phyloP scores from a whole-genome alignment of 2,888 invertebrate species.

The Trypoxylon attenuatum region DNA sequence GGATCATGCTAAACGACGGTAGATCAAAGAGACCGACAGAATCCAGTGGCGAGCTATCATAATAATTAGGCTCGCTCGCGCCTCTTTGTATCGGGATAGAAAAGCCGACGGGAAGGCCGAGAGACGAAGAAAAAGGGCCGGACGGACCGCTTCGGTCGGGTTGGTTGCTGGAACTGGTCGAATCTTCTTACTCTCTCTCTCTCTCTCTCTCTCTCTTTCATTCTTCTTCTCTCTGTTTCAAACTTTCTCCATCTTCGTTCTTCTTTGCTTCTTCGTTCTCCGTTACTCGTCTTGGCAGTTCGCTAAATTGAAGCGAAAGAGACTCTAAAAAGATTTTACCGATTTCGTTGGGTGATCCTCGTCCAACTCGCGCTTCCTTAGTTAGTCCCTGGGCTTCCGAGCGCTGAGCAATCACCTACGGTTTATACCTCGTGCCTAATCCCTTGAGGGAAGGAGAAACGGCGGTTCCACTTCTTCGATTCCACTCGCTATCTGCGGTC shows the following conservation, averaged over 20 bases:
- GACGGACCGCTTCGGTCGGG: conserved; percentile 26
- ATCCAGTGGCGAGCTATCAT: conserved; percentile 74
- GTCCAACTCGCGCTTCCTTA: conserved; percentile 18
- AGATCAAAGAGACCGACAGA: conserved; percentile 73
- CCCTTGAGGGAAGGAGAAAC: not conserved
- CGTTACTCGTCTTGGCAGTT: not conserved
- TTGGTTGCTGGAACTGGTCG: conserved; percentile 30
- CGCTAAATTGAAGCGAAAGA: conserved; percentile 68
- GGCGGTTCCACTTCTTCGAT: not conserved
- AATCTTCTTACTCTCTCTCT: conserved; percentile 2
- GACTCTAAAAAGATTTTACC: conserved; percentile 70
- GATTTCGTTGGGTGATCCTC: conserved; percentile 56
- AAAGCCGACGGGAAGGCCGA: conserved; percentile 67
- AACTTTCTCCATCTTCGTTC: not conserved
- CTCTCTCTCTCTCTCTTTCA: conserved; percentile 15
- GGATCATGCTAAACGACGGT: conserved; percentile 73
- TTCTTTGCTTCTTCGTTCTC: conserved; percentile 1
- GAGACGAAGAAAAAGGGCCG: conserved; percentile 51
- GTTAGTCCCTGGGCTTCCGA: too few relatives aligned
- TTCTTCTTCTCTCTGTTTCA: not conserved
- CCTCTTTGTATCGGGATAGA: conserved; percentile 73
- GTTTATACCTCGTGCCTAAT: conserved; percentile 14
- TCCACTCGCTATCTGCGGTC: too few relatives aligned
- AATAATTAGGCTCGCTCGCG: conserved; percentile 74
- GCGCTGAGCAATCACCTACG: conserved; percentile 49